phyloP scores from a whole-genome alignment of 2,888 invertebrate genomes.

The Litoditis marina region DNA sequence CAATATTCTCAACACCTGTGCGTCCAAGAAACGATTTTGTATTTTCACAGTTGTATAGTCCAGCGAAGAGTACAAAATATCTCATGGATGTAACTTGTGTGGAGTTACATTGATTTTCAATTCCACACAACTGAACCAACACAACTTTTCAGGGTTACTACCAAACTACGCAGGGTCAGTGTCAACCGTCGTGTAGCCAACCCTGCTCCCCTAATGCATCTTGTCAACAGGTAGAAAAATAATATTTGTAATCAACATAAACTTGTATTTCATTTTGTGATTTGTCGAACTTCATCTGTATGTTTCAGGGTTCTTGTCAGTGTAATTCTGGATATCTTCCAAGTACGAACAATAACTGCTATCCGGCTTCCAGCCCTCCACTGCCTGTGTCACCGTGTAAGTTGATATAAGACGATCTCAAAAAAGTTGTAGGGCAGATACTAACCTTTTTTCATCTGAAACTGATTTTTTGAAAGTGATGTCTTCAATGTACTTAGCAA shows the following conservation, averaged over 20 bases:
- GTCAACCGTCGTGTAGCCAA: conserved; percentile 6
- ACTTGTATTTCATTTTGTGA: too few relatives aligned
- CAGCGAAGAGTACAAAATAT: too few relatives aligned
- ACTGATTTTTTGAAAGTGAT: too few relatives aligned
- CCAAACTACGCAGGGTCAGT: conserved; percentile 12
- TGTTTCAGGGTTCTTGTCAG: conserved; percentile 10
- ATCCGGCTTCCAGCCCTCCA: not conserved
- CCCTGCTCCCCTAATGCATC: conserved; percentile 10
- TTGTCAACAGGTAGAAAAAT: conserved; percentile 3
- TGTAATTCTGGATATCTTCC: conserved; percentile 15
- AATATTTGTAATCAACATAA: too few relatives aligned
- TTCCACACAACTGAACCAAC: too few relatives aligned
- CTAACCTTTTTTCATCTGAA: too few relatives aligned
- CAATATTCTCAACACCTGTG: not conserved
- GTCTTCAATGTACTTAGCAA: too few relatives aligned
- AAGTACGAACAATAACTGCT: not conserved
- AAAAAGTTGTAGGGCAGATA: too few relatives aligned
- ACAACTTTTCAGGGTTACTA: conserved; percentile 21
- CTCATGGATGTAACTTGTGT: too few relatives aligned
- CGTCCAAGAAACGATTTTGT: too few relatives aligned
- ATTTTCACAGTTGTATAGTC: too few relatives aligned
- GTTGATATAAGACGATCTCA: not conserved
- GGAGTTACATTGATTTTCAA: too few relatives aligned
- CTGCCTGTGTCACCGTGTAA: conserved; percentile 12
- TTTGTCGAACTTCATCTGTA: not conserved